Evolutionary conservation across 2,797 vertebrate species (phyloP), one percentile per base, ranked within the genome.

Genomic region (Peromyscus aztecus): DNA sequence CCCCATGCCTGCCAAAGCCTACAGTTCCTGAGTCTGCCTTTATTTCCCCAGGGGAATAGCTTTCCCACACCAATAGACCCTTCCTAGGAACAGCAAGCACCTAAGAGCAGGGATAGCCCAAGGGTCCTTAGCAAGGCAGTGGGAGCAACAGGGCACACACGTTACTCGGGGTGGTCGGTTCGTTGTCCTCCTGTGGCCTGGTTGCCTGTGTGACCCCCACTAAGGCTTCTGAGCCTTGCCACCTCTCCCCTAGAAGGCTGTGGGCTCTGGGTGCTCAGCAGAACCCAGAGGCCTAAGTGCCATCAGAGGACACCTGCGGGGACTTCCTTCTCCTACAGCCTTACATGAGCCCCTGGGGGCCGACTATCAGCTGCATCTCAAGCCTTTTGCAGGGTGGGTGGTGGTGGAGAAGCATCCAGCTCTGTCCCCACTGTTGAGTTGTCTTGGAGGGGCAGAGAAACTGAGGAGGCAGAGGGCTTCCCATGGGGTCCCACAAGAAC

Each of bases 361-460:
- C 46, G 19, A 67, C 7, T 59, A 49, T 31, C 23, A 29, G 12
- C 19, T 71, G 75, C 37, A 82, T n/a, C 61, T 96, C 43, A 23
- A 83, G 75, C 24, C 19, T 27, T 71, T 69, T 59, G 65, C 21
- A 78, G 95, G 63, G 93, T 90, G 37, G 94, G 77, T 76, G 77
- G 78, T 69, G 31, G 77, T 9, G 37, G 81, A 43, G 80, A 73
- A 31, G 55, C 67, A 2, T 69, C 97, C 97, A 98, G 98, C 98
- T 98, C 98, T 98, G 98, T 98, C 97, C 98, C 97, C 97, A 98
- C 98, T 98, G 98, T 99, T 99, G 99, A 99, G 98, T 98, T 98
- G 98, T 98, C 98, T 98, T 98, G 85, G 91, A 97, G 81, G 87
- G 78, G 88, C 57, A 89, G 96, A 97, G 98, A 98, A 97, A 71